Conservation (phyloP, 2,113 vertebrate genomes). For the Laticauda colubrina region DNA sequence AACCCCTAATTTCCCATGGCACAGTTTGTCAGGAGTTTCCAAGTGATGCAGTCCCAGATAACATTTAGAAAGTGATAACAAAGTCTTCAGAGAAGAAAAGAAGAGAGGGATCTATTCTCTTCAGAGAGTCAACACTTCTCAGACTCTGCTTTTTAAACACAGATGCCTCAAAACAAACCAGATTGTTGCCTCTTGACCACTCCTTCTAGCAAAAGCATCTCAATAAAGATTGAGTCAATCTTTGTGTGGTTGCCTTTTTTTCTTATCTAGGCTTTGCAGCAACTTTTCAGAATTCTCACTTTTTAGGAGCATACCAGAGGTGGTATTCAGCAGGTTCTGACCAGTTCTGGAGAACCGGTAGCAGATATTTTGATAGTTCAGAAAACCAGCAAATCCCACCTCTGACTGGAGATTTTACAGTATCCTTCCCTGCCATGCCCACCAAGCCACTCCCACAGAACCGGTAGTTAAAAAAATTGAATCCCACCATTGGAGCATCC, state of each 20-base stretch:
- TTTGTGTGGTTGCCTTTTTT: neutral
- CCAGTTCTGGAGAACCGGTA: too few species aligned
- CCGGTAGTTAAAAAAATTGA: too few species aligned
- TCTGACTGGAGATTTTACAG: too few species aligned
- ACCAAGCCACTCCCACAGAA: too few species aligned
- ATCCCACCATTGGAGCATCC: neutral
- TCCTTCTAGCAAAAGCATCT: neutral
- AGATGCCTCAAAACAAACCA: neutral
- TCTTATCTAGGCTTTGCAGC: neutral
- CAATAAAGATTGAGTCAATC: neutral
- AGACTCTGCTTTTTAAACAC: neutral
- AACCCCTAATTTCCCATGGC: neutral
- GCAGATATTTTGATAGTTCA: too few species aligned
- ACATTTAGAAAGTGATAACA: neutral
- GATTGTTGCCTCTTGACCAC: neutral
- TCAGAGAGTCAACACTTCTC: neutral
- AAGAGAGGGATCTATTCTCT: neutral
- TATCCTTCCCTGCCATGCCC: too few species aligned
- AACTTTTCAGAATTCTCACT: neutral
- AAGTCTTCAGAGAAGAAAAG: neutral
- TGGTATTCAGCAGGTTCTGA: too few species aligned
- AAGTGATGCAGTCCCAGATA: neutral
- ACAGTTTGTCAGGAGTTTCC: neutral
- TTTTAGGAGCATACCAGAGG: neutral
- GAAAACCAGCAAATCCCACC: too few species aligned